These are phyloP conservation scores for Myotis pilosus DNA, from an alignment of 2,797 vertebrate species.

Conservation along the genomic window DNA sequence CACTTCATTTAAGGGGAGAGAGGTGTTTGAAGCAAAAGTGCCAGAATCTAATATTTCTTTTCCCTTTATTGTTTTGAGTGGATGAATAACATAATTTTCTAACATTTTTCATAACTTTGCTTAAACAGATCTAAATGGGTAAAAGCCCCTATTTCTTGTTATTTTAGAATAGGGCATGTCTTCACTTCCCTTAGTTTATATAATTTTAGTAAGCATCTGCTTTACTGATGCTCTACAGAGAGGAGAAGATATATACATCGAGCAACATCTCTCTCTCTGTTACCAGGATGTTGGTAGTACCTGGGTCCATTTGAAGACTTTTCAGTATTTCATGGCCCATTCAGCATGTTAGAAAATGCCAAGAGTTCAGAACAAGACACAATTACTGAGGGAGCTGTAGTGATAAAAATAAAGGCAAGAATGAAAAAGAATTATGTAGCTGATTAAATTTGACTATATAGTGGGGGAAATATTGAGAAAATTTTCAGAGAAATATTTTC, in stretches of 20 bases:
- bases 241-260: accelerated
- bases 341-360: not conserved
- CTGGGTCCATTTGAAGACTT: not conserved
- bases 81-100: not conserved
- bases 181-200: not conserved
- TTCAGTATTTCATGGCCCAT: not conserved
- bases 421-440: not conserved
- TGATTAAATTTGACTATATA: not conserved
- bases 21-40: not conserved
- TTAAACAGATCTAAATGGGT: not conserved
- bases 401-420: not conserved
- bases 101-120: not conserved
- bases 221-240: not conserved
- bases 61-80: slow-evolving; percentile 19
- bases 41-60: slow-evolving; percentile 10
- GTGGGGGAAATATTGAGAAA: not conserved
- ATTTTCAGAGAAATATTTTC: not conserved
- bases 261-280: not conserved
- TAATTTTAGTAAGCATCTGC: not conserved
- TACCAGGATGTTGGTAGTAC: not conserved
- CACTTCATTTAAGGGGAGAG: not conserved
- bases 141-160: not conserved
- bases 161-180: not conserved
- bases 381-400: not conserved
- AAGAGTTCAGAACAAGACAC: not conserved